Percentiles rank a stretch among this genome's conserved stretches.
Evolutionary conservation across 2,888 invertebrate species (phyloP).

Genomic region (Idaea aversata): DNA sequence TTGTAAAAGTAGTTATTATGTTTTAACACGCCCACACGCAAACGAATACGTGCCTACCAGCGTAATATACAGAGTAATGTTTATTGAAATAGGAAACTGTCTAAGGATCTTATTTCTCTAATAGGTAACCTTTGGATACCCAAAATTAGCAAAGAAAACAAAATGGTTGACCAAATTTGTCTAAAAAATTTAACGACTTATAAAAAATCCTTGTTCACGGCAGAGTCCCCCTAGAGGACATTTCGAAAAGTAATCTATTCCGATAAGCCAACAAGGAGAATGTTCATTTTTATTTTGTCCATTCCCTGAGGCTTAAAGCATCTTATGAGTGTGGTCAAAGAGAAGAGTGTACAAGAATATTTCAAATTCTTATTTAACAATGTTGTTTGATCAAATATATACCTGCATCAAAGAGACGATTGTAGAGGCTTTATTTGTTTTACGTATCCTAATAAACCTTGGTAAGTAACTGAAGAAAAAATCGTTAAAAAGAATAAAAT

Average conservation of each 20-base stretch:
- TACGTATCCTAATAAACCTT: background rate
- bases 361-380: background rate
- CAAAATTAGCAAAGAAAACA: constrained; percentile 19
- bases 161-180: constrained; percentile 31
- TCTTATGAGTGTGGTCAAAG: constrained; percentile 49
- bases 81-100: constrained; percentile 42
- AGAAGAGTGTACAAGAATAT: constrained; percentile 20
- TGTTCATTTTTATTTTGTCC: constrained; percentile 78
- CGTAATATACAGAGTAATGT: constrained; percentile 41
- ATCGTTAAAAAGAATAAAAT: background rate
- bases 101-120: constrained; percentile 34
- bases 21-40: constrained; percentile 70
- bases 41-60: constrained; percentile 50
- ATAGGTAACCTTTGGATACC: constrained; percentile 28
- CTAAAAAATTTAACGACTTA: constrained; percentile 49
- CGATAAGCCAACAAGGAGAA: constrained; percentile 76
- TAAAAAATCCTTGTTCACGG: constrained; percentile 49
- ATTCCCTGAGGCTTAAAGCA: constrained; percentile 71
- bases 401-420: background rate
- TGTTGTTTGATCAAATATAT: background rate
- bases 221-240: constrained; percentile 58
- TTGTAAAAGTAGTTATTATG: constrained; percentile 66
- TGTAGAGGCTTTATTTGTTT: background rate
- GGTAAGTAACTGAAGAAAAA: no score
- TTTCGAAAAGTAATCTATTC: constrained; percentile 76